A percentile compares a stretch with the other conserved stretches of the same genome.
phyloP scores from a whole-genome alignment of 2,113 vertebrate genomes.

The Sus scrofa region DNA sequence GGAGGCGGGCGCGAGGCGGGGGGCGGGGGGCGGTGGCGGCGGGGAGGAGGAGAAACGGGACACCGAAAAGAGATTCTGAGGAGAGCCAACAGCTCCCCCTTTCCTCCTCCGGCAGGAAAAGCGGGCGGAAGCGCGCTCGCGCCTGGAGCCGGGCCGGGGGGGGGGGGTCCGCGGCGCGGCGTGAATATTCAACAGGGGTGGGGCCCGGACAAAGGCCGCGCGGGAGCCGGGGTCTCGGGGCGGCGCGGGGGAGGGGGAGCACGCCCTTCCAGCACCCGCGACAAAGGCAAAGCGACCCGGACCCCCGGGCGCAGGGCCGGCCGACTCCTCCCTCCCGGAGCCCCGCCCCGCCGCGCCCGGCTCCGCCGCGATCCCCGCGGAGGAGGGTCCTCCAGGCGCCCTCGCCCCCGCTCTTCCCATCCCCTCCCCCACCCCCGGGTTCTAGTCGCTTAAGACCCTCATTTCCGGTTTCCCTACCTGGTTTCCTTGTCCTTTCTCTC shows the following conservation, averaged over 20 bases:
- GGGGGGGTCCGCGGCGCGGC: background rate
- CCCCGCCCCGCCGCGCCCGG: background rate
- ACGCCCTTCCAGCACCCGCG: background rate
- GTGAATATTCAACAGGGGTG: conserved; percentile 79
- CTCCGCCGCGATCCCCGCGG: background rate
- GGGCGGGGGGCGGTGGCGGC: conserved; percentile 38
- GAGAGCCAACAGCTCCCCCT: conserved; percentile 84
- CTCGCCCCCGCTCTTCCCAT: background rate
- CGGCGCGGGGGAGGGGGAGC: rapidly evolving
- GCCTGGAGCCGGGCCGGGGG: conserved; percentile 80
- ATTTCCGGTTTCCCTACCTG: background rate
- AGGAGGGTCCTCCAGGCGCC: background rate
- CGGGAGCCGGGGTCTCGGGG: too few relatives aligned
- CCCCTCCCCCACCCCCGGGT: background rate
- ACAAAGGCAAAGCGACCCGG: background rate
- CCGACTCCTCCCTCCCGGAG: background rate
- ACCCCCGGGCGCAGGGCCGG: rapidly evolving
- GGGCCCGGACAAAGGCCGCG: conserved; percentile 77
- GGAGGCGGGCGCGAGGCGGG: conserved; percentile 66
- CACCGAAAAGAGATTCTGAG: conserved; percentile 72
- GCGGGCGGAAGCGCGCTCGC: conserved; percentile 85
- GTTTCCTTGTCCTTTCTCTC: background rate
- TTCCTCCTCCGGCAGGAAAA: conserved; percentile 85
- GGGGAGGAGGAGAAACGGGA: conserved; percentile 77
- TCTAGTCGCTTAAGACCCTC: background rate